phyloP scores from a whole-genome alignment of 2,797 vertebrate genomes.

The Sebastiscus albofasciatus region DNA sequence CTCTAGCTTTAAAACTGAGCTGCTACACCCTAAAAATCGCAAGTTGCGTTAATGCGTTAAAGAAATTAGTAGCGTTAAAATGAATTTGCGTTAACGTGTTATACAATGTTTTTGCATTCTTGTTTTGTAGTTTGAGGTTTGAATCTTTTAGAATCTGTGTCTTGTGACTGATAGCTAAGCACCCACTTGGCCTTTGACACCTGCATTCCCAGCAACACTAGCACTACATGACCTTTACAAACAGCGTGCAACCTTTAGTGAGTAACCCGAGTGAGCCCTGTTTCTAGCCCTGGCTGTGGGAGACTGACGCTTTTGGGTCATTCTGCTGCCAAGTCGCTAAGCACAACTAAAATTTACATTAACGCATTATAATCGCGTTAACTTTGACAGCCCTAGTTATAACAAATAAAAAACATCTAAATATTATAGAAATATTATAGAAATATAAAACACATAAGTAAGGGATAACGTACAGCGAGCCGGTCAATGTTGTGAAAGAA shows the following conservation, averaged over 20 bases:
- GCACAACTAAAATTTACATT: constrained; percentile 37
- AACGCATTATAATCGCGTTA: too few species aligned
- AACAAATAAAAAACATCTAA: not conserved
- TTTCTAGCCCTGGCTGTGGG: constrained; percentile 19
- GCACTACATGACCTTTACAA: constrained; percentile 41
- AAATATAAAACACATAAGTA: not conserved
- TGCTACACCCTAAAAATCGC: too few species aligned
- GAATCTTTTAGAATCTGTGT: not conserved
- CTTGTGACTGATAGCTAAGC: not conserved
- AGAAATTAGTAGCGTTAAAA: too few species aligned
- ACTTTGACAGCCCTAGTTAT: too few species aligned
- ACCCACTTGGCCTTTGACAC: constrained; percentile 1
- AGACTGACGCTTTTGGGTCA: constrained; percentile 57
- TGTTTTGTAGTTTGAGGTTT: not conserved
- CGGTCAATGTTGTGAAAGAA: too few species aligned
- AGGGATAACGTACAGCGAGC: fast-evolving
- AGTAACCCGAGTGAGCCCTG: not conserved
- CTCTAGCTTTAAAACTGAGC: too few species aligned
- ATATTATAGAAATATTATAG: not conserved
- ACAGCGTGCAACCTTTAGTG: constrained; percentile 23
- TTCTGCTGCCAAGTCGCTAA: constrained; percentile 61
- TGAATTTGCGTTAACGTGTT: not conserved
- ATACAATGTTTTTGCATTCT: not conserved
- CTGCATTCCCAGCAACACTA: constrained; percentile 2
- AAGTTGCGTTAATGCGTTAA: too few species aligned